A percentile compares a stretch with the other conserved stretches of the same genome.
Conservation (phyloP, 1,140 invertebrate genomes). For the Notospermus geniculatus region DNA sequence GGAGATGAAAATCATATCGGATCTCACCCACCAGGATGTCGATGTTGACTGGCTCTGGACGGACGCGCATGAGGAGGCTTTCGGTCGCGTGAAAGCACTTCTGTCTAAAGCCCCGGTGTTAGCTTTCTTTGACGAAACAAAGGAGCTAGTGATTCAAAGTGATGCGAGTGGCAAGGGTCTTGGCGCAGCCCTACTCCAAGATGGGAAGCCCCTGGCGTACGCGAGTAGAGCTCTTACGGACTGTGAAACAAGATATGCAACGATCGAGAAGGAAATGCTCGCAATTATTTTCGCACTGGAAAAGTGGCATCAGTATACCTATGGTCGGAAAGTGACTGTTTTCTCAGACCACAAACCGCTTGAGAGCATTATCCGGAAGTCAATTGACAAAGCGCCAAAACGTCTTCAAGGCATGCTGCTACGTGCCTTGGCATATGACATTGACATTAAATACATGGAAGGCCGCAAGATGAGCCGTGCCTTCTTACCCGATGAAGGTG, state of each 20-base stretch:
- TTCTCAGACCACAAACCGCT: slow-evolving; percentile 24
- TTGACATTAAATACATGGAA: no score
- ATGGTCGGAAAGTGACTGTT: slow-evolving; percentile 17
- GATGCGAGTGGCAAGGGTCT: neutral
- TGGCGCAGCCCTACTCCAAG: slow-evolving; percentile 16
- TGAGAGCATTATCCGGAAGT: no score
- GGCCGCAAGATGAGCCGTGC: no score
- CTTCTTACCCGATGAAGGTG: no score
- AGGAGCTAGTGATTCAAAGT: slow-evolving; percentile 6
- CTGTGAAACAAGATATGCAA: slow-evolving; percentile 19
- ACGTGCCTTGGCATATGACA: no score
- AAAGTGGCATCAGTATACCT: slow-evolving; percentile 21
- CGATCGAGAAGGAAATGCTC: slow-evolving; percentile 26
- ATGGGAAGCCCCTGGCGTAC: slow-evolving; percentile 17
- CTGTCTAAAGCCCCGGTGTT: slow-evolving; percentile 23
- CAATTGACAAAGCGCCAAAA: no score
- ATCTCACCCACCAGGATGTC: slow-evolving; percentile 22
- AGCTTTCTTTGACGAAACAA: slow-evolving; percentile 4
- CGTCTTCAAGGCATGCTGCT: no score
- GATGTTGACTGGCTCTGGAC: slow-evolving; percentile 29
- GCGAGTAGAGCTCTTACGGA: slow-evolving; percentile 8
- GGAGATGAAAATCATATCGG: slow-evolving; percentile 24
- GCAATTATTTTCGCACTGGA: slow-evolving; percentile 23
- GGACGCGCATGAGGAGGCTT: slow-evolving; percentile 12
- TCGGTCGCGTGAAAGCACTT: slow-evolving; percentile 24